Base-by-base conservation (phyloP, 2,113 vertebrate species). In the Oreamnos americanus region DNA sequence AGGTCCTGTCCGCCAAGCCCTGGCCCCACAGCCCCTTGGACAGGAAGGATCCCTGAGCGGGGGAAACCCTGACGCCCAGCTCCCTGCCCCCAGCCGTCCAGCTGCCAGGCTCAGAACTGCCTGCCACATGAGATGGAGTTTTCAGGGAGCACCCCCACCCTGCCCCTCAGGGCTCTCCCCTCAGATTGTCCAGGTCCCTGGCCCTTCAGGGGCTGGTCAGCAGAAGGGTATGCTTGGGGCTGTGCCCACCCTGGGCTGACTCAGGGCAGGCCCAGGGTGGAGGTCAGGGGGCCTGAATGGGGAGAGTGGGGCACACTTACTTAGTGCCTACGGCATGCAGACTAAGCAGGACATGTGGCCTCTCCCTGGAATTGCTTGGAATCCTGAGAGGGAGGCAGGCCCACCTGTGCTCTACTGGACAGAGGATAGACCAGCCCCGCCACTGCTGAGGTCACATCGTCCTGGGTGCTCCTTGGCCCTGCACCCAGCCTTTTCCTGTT, bases 21-120 rank as follows among this genome's bases (percentile, higher is more conserved):
- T n/a, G 53, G 91, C 53, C 79, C 57, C 57, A 55, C 79, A n/a
- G 87, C 16, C 79, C 51, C 74, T 51, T n/a, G 7, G 78, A 71
- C 71, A 43, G 53, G 58, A 78, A 86, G 39, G 71, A 49, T 76
- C 62, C 55, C 89, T 33, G 64, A 25, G 85, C 3, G 3, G n/a
- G 64, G 17, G 47, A n/a, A 13, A 88, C 83, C 36, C 0, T 0
- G 58, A n/a, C 9, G 3, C 43, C 25, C 2, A 0, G 2, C 64
- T 43, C 53, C 60, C 10, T 16, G 58, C 47, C 39, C 60, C 45
- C 45, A 5, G 33, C 16, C 2, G 0, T 16, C 91, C 67, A 67
- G 79, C 84, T 84, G 81, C 83, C 76, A 79, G 45, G 45, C 28
- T 79, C 15, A 49, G 76, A 79, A 79, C 28, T 1, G 5, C 45